These are phyloP conservation scores for Clostera curtula DNA, from an alignment of 2,888 invertebrate species.

Conservation along the genomic window DNA sequence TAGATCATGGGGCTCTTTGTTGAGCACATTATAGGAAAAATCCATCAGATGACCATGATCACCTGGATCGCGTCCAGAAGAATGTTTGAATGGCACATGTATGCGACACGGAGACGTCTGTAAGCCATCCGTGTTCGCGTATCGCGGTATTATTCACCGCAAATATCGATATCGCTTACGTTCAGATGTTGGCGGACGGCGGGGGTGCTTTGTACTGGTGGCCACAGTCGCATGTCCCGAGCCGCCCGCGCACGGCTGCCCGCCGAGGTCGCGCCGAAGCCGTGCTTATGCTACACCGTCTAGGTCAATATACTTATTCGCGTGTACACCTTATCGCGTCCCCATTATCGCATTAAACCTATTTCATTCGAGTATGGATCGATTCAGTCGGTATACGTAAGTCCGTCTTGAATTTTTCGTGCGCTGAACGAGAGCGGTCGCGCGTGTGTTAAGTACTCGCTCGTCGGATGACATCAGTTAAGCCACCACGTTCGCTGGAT, in stretches of 20 bases:
- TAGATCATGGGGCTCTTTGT: slow-evolving; percentile 7
- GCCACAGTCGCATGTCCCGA: slow-evolving; percentile 62
- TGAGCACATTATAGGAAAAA: slow-evolving; percentile 16
- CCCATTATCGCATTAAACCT: slow-evolving; percentile 69
- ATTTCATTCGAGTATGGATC: slow-evolving; percentile 66
- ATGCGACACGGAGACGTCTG: slow-evolving; percentile 29
- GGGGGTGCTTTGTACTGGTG: slow-evolving; percentile 51
- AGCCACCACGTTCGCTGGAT: slow-evolving; percentile 65
- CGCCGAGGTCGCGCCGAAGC: slow-evolving; percentile 60
- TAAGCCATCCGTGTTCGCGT: slow-evolving; percentile 46
- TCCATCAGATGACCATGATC: slow-evolving; percentile 26
- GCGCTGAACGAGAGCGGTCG: slow-evolving; percentile 53
- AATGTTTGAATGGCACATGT: slow-evolving; percentile 43
- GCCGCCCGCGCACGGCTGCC: slow-evolving; percentile 62
- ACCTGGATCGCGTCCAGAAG: slow-evolving; percentile 60
- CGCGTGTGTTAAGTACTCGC: slow-evolving; percentile 55
- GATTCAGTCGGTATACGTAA: slow-evolving; percentile 40
- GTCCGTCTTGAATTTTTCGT: slow-evolving; percentile 55
- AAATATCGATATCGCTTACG: slow-evolving; percentile 65
- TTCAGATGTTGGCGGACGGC: slow-evolving; percentile 60
- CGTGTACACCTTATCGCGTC: slow-evolving; percentile 68
- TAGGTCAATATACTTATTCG: slow-evolving; percentile 70
- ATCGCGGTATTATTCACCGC: slow-evolving; percentile 58
- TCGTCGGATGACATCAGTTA: slow-evolving; percentile 73
- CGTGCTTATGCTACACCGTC: slow-evolving; percentile 50